A percentile compares a stretch with the other conserved stretches of the same genome.
These are phyloP conservation scores for Greenwoodochromis staneri DNA, from an alignment of 2,113 vertebrate genomes.

Conservation along the genomic window DNA sequence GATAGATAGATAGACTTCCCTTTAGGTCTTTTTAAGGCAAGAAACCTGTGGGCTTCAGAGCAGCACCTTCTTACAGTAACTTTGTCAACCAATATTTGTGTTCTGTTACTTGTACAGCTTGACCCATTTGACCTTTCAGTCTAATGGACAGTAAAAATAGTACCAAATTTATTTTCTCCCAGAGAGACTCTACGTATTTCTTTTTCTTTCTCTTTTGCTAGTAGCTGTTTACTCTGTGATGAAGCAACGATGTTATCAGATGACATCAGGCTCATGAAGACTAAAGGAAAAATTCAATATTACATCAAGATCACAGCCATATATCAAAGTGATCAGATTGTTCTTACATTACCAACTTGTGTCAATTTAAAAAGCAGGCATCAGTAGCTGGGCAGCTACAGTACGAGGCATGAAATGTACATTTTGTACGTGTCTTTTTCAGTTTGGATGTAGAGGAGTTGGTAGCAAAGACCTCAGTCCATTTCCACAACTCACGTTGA, in stretches of 20 bases:
- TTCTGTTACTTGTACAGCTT: background rate
- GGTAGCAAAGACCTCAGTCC: background rate
- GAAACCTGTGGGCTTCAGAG: background rate
- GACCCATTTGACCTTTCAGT: background rate
- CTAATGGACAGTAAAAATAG: constrained; percentile 4
- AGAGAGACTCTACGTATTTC: background rate
- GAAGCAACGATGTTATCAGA: background rate
- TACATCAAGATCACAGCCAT: background rate
- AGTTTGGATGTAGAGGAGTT: background rate
- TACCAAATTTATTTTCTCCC: background rate
- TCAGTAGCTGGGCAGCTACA: background rate
- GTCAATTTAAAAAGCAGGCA: background rate
- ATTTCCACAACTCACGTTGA: background rate
- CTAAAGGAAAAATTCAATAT: background rate
- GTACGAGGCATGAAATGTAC: background rate
- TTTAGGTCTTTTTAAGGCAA: background rate
- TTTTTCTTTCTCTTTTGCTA: background rate
- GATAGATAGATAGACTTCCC: background rate
- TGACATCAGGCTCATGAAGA: background rate
- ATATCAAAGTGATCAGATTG: background rate
- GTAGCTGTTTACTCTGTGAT: background rate
- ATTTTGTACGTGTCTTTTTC: background rate
- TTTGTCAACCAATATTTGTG: background rate
- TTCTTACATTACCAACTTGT: background rate
- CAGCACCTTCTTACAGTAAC: background rate